Conservation (phyloP, 2,113 vertebrate species). For the Odontophorus gujanensis region DNA sequence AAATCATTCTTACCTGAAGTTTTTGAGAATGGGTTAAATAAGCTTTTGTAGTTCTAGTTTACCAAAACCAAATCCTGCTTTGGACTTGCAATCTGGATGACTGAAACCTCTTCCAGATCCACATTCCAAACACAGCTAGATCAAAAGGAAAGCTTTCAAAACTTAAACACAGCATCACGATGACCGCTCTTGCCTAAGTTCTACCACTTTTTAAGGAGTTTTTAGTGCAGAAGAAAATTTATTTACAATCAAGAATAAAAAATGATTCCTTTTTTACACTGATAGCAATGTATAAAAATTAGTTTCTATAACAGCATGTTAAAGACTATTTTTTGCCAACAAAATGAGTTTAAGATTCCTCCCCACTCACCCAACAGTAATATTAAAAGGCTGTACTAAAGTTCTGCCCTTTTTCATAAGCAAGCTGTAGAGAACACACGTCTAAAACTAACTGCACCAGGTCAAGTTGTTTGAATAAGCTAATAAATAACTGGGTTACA, state of each 20-base stretch:
- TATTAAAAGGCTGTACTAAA: background rate
- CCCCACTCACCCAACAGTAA: background rate
- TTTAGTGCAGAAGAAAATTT: background rate
- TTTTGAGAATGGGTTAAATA: background rate
- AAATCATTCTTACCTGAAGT: background rate
- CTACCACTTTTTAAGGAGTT: background rate
- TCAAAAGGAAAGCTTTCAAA: background rate
- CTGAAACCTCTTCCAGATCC: background rate
- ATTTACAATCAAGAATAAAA: background rate
- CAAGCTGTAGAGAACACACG: background rate
- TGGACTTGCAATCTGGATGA: background rate
- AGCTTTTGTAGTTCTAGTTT: background rate
- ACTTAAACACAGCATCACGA: background rate
- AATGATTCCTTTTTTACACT: background rate
- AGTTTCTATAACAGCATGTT: background rate
- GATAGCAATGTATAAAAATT: background rate
- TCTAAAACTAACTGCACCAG: background rate
- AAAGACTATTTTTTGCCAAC: background rate
- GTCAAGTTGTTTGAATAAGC: background rate
- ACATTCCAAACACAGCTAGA: background rate
- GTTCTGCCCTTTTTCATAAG: background rate
- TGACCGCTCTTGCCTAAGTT: background rate
- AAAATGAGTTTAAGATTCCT: background rate
- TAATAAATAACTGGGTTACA: background rate
- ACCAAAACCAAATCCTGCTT: background rate